Evolutionary conservation across 2,113 vertebrate species (phyloP).

Genomic region (Malurus elegans): DNA sequence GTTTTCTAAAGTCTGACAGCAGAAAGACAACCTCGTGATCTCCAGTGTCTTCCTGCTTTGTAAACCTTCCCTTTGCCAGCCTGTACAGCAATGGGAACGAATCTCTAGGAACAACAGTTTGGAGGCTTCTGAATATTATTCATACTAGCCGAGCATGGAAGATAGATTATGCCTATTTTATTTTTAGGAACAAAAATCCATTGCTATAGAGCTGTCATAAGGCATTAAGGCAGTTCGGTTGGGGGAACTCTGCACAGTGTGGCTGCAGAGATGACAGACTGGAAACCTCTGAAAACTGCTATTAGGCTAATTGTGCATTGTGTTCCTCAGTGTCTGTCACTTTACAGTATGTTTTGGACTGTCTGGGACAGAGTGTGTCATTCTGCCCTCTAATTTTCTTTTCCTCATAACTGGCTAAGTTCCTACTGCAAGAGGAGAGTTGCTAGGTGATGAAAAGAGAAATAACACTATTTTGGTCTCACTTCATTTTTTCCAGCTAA

Average conservation of each 20-base stretch:
- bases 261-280: slow-evolving; percentile 25
- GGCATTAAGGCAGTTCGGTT: slow-evolving; percentile 18
- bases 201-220: slow-evolving; percentile 28
- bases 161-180: slow-evolving; percentile 54
- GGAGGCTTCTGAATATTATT: slow-evolving; percentile 37
- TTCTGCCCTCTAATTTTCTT: background rate
- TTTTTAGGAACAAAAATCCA: slow-evolving; percentile 63
- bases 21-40: background rate
- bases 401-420: background rate
- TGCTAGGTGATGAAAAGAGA: slow-evolving; percentile 28
- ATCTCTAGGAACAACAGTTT: slow-evolving; percentile 24
- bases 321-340: slow-evolving; percentile 21
- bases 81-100: background rate
- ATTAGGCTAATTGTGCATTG: slow-evolving; percentile 47
- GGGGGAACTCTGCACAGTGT: background rate
- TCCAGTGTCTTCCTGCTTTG: background rate
- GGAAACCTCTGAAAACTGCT: slow-evolving; percentile 5
- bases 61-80: background rate
- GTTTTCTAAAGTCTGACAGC: background rate
- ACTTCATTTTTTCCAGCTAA: slow-evolving; percentile 35
- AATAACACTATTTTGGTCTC: slow-evolving; percentile 30
- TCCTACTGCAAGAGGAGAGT: background rate
- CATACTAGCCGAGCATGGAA: slow-evolving; percentile 52
- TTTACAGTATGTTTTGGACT: background rate
- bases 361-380: background rate